Base-by-base conservation (phyloP, 1,140 invertebrate species). In the Planococcus citri region DNA sequence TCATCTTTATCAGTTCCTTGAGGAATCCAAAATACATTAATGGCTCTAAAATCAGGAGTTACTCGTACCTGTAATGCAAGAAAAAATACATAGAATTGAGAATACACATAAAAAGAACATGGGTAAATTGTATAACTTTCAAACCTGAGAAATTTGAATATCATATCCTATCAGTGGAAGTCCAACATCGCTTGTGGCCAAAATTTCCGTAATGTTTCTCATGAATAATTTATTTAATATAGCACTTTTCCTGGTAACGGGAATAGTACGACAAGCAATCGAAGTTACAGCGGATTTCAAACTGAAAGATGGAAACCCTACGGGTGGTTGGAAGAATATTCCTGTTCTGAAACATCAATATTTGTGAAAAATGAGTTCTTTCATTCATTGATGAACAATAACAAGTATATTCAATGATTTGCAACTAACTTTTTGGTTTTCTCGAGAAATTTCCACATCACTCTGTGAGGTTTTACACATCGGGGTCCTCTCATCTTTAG, bases 191-290 rank as follows among this genome's bases (percentile, higher is more conserved):
- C 86, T 87, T 3, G 86, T 86, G 1, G 87, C 82, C 81, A 91
- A 81, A 10, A 89, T 76, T 74, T 90, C 88, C 0, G 87, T 88
- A 20, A 91, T 85, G 61, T 88, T 79, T 74, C 84, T 83, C 87
- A 90, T 90, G 73, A 90, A 90, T n/a, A 90, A 71, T 78, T 88
- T 88, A 76, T 90, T 89, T 9, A 91, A 76, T 41, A 90, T 82
- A 0, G 78, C 77, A 8, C 84, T 78, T 75, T 88, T 77, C 60
- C 75, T 75, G 8, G 72, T 17, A 8, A 41, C 29, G 22, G 33
- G 27, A n/a, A 68, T 51, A 24, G 27, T 33, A 27, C 69, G 27
- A 3, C 38, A 64, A 20, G 68, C 60, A 1, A 68, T 69, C 0
- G 57, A 69, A 41, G 61, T 51, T 21, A 64, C 61, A 17, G 69